Base-by-base conservation (phyloP, 2,113 vertebrate species). In the Colinus virginianus region DNA sequence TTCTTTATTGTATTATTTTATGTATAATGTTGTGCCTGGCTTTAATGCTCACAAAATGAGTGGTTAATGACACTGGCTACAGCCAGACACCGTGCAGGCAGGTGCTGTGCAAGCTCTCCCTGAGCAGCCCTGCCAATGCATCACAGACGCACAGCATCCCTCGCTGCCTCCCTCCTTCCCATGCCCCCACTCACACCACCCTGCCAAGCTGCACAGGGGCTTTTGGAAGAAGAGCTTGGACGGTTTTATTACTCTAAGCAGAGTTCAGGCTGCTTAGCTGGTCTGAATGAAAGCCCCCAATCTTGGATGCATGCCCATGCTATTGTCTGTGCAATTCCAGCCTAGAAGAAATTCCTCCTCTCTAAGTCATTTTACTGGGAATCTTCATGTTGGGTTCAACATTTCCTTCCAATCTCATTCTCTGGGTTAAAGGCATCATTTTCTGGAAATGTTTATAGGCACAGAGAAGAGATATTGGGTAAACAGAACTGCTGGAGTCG, bases 21-120 rank as follows among this genome's bases (percentile, higher is more conserved):
- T 93, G 91, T 84, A 80, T 93, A 49, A 63, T 90, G 70, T 90
- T 76, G 72, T 49, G 49, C 49, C 30, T 71, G 78, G 36, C n/a
- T 93, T 78, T 53, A 87, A 58, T n/a, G 80, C 55, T 70, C 34
- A 51, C 76, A 59, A 78, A 75, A 92, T 69, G 90, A 94, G 81
- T 45, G 32, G 87, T 76, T 96, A 85, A 96, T 87, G 84, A 48
- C 82, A 62, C 10, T 10, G 68, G 78, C 87, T 80, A 2, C 63
- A 94, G 71, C 61, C 83, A 91, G 82, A 53, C 59, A 43, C 40
- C 11, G 1, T 14, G 28, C 11, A 1, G 93, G 92, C 93, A 97
- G 95, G 83, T 95, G 96, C 80, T 74, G 56, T 46, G 68, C 30
- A 79, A n/a, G 3, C 67, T 53, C 87, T 87, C 68, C 82, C 62